These are phyloP conservation scores for Neomonachus schauinslandi DNA, from an alignment of 2,113 vertebrate species.

Conservation along the genomic window DNA sequence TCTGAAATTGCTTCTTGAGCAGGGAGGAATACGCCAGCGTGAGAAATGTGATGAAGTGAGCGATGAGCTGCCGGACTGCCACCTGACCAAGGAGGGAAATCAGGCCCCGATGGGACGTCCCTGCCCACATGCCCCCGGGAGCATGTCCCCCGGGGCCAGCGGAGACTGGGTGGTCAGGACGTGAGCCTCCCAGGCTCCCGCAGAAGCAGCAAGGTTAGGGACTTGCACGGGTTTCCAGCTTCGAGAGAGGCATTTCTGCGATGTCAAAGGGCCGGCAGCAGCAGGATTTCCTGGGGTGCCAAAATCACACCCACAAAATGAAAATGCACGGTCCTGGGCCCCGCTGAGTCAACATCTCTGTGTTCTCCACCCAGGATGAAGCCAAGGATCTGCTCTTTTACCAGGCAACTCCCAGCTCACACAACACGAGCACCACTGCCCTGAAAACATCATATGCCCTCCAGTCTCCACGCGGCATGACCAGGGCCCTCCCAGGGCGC, in stretches of 20 bases:
- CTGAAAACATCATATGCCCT: accelerated
- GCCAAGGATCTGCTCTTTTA: accelerated
- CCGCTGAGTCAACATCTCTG: accelerated
- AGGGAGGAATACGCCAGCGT: neutral
- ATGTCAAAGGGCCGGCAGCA: neutral
- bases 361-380: neutral
- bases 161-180: too few relatives aligned
- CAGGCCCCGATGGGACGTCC: accelerated
- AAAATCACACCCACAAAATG: neutral
- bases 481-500: neutral
- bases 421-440: accelerated
- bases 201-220: accelerated
- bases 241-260: neutral
- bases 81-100: accelerated
- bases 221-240: neutral
- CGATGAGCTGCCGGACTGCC: accelerated
- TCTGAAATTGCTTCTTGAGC: neutral
- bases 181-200: neutral
- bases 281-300: too few relatives aligned
- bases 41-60: neutral
- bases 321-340: neutral
- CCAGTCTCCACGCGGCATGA: neutral
- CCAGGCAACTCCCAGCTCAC: neutral
- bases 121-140: accelerated
- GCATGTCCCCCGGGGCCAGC: neutral